These are phyloP conservation scores for Stenotaenia linearis DNA, from an alignment of 2,888 invertebrate species.

Conservation along the genomic window DNA sequence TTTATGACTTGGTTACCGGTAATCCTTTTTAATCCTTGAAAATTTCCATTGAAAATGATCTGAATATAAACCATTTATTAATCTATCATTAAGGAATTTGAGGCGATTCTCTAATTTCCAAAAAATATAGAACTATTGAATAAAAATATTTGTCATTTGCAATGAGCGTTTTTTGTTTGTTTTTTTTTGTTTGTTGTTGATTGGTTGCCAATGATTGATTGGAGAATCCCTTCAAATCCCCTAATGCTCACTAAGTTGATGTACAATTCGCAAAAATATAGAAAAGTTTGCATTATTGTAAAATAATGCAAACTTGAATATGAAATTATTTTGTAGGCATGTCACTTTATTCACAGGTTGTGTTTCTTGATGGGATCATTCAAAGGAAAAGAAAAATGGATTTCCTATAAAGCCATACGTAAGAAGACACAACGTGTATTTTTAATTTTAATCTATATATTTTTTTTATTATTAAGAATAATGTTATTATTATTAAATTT, in stretches of 20 bases:
- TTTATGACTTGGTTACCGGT: slow-evolving; percentile 51
- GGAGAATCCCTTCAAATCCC: neutral
- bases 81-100: neutral
- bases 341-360: neutral
- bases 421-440: neutral
- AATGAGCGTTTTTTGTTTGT: neutral
- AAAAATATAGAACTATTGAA: neutral
- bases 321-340: neutral
- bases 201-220: neutral
- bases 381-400: neutral
- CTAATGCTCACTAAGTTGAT: neutral
- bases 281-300: neutral
- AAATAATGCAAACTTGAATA: neutral
- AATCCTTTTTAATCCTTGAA: too few relatives aligned
- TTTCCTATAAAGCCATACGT: neutral
- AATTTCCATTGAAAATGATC: neutral
- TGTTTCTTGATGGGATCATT: neutral
- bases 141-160: neutral
- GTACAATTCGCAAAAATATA: neutral
- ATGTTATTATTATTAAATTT: neutral
- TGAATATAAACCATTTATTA: neutral
- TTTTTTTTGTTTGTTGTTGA: neutral
- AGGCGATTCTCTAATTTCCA: neutral
- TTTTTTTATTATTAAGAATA: neutral
- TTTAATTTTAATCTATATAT: neutral